Conservation (phyloP, 2,888 invertebrate genomes). For the Scrobipalpa atriplicella region DNA sequence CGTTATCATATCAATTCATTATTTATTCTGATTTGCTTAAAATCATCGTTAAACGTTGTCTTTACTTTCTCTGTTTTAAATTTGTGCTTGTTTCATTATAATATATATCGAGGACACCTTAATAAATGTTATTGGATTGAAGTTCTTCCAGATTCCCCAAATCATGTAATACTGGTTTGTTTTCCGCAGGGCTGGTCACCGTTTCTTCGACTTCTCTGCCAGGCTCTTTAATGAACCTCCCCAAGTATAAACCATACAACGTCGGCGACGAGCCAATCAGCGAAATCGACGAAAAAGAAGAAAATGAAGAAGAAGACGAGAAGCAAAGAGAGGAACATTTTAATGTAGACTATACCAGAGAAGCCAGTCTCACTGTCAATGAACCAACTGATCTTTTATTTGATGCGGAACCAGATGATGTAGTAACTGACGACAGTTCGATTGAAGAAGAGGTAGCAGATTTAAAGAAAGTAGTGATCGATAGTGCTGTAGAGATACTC, state of each 20-base stretch:
- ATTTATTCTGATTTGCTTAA: no score
- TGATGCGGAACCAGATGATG: constrained; percentile 2
- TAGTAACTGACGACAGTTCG: background rate
- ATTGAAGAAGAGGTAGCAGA: background rate
- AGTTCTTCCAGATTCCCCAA: background rate
- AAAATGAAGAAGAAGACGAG: background rate
- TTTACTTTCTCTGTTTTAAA: no score
- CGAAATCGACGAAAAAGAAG: background rate
- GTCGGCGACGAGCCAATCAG: constrained; percentile 34
- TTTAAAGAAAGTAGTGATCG: background rate
- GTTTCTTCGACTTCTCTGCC: constrained; percentile 56
- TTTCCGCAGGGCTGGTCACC: constrained; percentile 37
- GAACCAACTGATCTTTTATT: background rate
- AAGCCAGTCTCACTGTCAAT: background rate
- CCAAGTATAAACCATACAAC: constrained; percentile 49
- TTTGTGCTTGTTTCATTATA: no score
- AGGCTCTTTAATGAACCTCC: constrained; percentile 51
- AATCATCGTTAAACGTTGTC: no score
- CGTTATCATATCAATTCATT: background rate
- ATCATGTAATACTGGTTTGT: constrained; percentile 27
- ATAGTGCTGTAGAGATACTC: background rate
- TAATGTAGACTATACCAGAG: constrained; percentile 9
- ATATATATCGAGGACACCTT: no score
- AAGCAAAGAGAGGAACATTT: background rate
- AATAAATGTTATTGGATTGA: background rate